Conservation (phyloP, 1,140 invertebrate species). For the Telenomus remus region DNA sequence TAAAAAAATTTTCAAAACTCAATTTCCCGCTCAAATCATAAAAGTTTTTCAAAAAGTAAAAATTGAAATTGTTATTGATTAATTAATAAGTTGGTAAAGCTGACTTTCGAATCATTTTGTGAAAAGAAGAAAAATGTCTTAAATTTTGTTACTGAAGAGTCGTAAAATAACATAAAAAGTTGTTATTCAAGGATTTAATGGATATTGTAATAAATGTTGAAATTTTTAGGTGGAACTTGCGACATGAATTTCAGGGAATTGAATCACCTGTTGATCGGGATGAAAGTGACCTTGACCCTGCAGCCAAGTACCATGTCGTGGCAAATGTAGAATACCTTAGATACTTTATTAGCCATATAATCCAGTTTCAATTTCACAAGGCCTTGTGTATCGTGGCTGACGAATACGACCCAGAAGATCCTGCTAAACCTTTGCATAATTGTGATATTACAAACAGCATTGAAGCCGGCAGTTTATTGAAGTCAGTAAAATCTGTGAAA, state of each 20-base stretch:
- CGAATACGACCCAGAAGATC: conserved; percentile 83
- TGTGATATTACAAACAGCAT: conserved; percentile 90
- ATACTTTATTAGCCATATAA: conserved; percentile 91
- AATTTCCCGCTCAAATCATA: too few species aligned
- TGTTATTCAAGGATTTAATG: too few species aligned
- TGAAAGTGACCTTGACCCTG: conserved; percentile 90
- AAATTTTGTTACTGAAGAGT: too few species aligned
- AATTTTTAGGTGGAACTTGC: conserved; percentile 77
- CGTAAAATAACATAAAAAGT: too few species aligned
- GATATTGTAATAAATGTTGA: background rate
- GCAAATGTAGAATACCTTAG: conserved; percentile 90
- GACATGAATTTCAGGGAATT: conserved; percentile 86
- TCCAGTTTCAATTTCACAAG: conserved; percentile 95
- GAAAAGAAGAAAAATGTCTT: too few species aligned
- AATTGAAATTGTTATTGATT: too few species aligned
- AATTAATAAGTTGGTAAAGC: too few species aligned
- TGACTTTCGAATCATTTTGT: too few species aligned
- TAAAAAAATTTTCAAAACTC: too few species aligned
- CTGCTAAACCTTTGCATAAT: conserved; percentile 81
- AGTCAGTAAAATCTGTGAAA: conserved; percentile 36
- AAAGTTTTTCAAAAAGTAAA: too few species aligned
- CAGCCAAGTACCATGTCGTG: conserved; percentile 89
- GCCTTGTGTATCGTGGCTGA: conserved; percentile 87
- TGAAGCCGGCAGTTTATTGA: conserved; percentile 80
- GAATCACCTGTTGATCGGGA: conserved; percentile 84